phyloP scores from a whole-genome alignment of 2,888 invertebrate genomes.

The Cosmia pyralina region DNA sequence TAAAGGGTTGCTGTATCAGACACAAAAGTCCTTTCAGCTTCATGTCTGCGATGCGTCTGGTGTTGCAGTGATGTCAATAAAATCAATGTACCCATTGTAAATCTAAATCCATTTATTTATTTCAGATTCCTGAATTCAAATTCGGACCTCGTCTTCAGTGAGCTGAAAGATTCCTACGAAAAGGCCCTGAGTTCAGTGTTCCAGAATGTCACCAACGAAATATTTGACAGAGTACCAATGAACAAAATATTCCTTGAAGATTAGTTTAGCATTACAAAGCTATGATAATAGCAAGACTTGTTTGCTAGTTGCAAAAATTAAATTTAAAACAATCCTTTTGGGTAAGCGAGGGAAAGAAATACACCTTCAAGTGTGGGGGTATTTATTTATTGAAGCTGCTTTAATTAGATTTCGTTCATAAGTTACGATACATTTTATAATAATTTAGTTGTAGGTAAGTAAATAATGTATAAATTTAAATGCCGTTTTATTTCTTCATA shows the following conservation, averaged over 20 bases:
- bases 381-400: slow-evolving; percentile 85
- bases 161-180: slow-evolving; percentile 92
- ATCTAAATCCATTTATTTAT: not conserved
- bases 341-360: slow-evolving; percentile 42
- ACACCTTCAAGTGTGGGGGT: slow-evolving; percentile 51
- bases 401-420: slow-evolving; percentile 77
- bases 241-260: slow-evolving; percentile 91
- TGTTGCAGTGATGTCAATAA: not conserved
- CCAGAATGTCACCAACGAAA: slow-evolving; percentile 91
- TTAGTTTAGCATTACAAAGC: slow-evolving; percentile 55
- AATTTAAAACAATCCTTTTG: slow-evolving; percentile 29
- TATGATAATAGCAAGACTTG: slow-evolving; percentile 16
- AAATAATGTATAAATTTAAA: slow-evolving; percentile 42
- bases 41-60: not conserved
- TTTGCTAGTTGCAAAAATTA: slow-evolving; percentile 28
- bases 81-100: not conserved
- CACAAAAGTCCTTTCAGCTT: not conserved
- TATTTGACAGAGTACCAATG: slow-evolving; percentile 92
- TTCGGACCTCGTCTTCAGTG: slow-evolving; percentile 92
- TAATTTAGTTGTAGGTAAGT: slow-evolving; percentile 32
- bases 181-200: slow-evolving; percentile 92
- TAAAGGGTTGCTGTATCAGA: not conserved
- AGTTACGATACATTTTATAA: slow-evolving; percentile 30
- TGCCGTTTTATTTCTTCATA: slow-evolving; percentile 57
- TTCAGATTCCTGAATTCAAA: slow-evolving; percentile 92